phyloP scores from a whole-genome alignment of 2,797 vertebrate species.

The Remorina albescens region DNA sequence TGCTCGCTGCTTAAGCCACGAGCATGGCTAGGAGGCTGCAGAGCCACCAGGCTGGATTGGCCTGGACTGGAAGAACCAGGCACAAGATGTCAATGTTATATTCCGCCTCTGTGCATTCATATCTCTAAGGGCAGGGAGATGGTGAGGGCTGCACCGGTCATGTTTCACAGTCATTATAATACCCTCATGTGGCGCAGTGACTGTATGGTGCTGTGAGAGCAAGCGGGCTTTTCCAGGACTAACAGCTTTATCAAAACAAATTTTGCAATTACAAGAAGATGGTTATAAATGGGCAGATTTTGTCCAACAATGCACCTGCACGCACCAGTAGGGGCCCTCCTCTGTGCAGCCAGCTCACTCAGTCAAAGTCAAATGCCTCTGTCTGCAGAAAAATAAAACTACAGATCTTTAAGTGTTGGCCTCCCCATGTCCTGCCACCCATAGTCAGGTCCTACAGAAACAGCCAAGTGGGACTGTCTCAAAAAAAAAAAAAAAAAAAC shows the following conservation, averaged over 20 bases:
- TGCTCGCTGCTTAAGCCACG: conserved; percentile 55
- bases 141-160: conserved; percentile 4
- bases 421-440: conserved; percentile 1
- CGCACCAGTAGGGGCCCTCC: not conserved
- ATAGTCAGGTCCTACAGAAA: conserved; percentile 6
- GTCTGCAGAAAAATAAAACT: conserved; percentile 3
- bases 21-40: conserved; percentile 48
- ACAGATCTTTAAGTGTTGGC: conserved; percentile 22
- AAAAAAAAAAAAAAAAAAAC: too few species aligned
- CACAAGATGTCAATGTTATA: conserved; percentile 40
- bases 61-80: conserved; percentile 19
- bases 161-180: not conserved
- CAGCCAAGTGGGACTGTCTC: conserved; percentile 18
- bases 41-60: conserved; percentile 30
- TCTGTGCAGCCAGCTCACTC: not conserved
- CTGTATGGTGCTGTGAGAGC: conserved; percentile 11
- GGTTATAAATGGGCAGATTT: not conserved
- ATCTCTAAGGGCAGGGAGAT: conserved; percentile 32
- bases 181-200: conserved; percentile 9
- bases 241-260: not conserved
- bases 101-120: conserved; percentile 23
- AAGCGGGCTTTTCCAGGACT: conserved; percentile 1
- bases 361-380: conserved; percentile 23
- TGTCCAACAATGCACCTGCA: not conserved
- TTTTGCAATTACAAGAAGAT: not conserved